Evolutionary conservation across 2,888 invertebrate species (phyloP).

Genomic region (Agonopterix heracliana): DNA sequence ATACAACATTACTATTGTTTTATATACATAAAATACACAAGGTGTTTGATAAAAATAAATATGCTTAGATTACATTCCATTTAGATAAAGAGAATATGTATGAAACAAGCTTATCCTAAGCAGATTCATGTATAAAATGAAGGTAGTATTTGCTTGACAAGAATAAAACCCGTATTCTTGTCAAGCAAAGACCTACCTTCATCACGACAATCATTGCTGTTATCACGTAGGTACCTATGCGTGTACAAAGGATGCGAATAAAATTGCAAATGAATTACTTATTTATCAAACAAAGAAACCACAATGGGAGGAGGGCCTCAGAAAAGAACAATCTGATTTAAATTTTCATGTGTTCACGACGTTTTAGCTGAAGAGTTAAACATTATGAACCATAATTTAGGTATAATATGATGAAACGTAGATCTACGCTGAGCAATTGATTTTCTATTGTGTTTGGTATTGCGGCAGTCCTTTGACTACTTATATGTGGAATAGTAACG

Average conservation of each 20-base stretch:
- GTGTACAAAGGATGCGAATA: constrained; percentile 15
- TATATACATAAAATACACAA: no score
- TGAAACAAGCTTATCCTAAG: no score
- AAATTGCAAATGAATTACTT: constrained; percentile 20
- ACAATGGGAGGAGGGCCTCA: constrained; percentile 5
- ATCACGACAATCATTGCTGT: constrained; percentile 12
- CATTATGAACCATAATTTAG: no score
- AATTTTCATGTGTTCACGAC: constrained; percentile 4
- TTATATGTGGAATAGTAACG: no score
- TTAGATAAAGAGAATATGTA: background rate
- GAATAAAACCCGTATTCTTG: constrained; percentile 17
- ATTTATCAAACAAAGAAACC: constrained; percentile 18
- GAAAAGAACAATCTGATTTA: constrained; percentile 4
- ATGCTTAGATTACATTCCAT: no score
- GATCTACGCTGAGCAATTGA: no score
- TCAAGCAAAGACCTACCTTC: constrained; percentile 12
- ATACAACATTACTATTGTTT: no score
- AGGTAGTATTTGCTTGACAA: no score
- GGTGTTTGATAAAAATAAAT: no score
- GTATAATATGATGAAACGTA: no score
- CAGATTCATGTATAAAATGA: constrained; percentile 4
- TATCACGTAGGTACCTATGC: constrained; percentile 15
- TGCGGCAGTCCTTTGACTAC: no score
- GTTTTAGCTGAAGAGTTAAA: background rate
- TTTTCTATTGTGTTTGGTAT: no score